Percentiles rank a stretch among this genome's conserved stretches.
Conservation (phyloP, 1,140 invertebrate genomes). For the Mesaphorura yosii region DNA sequence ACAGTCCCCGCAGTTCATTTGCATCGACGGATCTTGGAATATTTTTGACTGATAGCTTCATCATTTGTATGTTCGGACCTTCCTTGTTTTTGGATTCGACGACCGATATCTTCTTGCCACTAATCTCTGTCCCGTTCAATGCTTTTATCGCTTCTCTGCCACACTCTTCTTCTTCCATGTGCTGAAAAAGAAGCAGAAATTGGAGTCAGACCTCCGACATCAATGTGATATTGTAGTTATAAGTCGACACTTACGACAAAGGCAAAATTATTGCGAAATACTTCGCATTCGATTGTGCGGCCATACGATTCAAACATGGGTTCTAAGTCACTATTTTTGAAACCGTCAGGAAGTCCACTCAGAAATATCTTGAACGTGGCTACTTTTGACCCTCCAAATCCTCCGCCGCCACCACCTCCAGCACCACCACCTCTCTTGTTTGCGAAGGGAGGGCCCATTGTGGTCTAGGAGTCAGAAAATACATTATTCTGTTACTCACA, state of each 20-base stretch:
- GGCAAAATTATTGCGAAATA: conserved; percentile 42
- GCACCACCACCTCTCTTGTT: no score
- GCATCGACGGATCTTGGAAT: conserved; percentile 9
- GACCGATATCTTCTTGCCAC: conserved; percentile 18
- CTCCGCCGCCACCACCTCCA: no score
- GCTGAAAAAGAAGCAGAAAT: conserved; percentile 11
- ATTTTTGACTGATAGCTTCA: conserved; percentile 15
- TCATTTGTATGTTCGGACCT: conserved; percentile 14
- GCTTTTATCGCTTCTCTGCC: conserved; percentile 12
- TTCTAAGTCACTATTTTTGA: conserved; percentile 37
- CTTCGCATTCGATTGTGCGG: conserved; percentile 43
- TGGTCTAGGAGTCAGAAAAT: no score
- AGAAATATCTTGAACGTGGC: conserved; percentile 40
- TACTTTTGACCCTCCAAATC: no score
- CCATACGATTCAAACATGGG: conserved; percentile 43
- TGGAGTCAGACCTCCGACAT: neutral
- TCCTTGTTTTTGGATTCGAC: conserved; percentile 8
- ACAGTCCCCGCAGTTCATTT: conserved; percentile 15
- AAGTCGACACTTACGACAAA: conserved; percentile 40
- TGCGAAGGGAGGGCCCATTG: no score
- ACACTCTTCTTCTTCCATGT: conserved; percentile 25
- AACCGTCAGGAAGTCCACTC: conserved; percentile 40
- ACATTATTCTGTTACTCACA: no score
- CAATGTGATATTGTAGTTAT: neutral
- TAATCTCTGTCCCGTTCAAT: conserved; percentile 11